phyloP scores from a whole-genome alignment of 2,888 invertebrate species.

The Agrotis ipsilon region DNA sequence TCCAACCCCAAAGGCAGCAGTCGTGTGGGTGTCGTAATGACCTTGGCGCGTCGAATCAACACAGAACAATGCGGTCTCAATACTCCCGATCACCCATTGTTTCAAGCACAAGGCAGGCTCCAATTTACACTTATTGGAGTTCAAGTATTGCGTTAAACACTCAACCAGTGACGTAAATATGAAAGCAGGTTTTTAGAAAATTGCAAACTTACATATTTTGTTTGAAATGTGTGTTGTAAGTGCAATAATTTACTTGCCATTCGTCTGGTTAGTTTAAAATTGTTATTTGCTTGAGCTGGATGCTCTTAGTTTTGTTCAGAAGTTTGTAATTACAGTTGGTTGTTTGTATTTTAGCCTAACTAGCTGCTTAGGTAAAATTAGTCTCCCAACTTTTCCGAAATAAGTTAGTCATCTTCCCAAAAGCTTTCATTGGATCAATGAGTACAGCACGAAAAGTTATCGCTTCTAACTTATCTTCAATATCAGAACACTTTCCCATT shows the following conservation, averaged over 20 bases:
- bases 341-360: neutral
- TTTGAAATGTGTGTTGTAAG: constrained; percentile 41
- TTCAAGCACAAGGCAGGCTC: constrained; percentile 61
- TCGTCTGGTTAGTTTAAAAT: constrained; percentile 36
- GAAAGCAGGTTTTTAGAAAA: constrained; percentile 54
- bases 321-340: constrained; percentile 1
- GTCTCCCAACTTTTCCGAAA: neutral
- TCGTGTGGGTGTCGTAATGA: constrained; percentile 75
- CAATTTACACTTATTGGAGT: constrained; percentile 62
- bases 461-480: constrained; percentile 2
- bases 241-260: constrained; percentile 37
- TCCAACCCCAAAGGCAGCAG: constrained; percentile 60
- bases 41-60: constrained; percentile 77
- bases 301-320: constrained; percentile 12
- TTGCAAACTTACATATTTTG: constrained; percentile 38
- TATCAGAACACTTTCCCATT: neutral
- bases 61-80: constrained; percentile 71
- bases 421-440: neutral
- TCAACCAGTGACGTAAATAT: constrained; percentile 55
- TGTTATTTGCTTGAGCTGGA: constrained; percentile 5
- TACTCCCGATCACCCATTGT: constrained; percentile 80
- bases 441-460: neutral
- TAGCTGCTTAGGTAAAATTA: neutral
- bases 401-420: no score
- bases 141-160: constrained; percentile 49